These are phyloP conservation scores for Daubentonia madagascariensis DNA, from an alignment of 2,113 vertebrate species.

Conservation along the genomic window DNA sequence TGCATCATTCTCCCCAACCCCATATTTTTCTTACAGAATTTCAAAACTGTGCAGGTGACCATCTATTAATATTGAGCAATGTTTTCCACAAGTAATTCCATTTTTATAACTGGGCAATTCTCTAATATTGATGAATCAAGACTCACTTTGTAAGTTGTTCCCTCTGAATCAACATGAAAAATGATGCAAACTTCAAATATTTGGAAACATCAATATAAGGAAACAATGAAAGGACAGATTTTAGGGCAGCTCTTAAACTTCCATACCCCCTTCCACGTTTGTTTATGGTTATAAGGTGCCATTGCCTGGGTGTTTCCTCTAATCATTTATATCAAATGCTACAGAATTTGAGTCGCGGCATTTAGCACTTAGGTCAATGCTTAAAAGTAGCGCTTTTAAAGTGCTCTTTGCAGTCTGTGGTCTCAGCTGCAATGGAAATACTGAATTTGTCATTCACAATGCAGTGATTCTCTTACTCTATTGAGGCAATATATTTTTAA, in stretches of 20 bases:
- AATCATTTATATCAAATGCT: neutral
- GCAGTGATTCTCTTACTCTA: neutral
- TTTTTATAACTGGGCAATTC: neutral
- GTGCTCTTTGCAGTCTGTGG: neutral
- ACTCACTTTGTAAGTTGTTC: neutral
- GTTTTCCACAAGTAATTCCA: neutral
- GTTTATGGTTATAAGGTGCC: neutral
- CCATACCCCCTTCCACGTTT: rapidly evolving
- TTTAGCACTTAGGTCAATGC: neutral
- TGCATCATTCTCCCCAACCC: neutral
- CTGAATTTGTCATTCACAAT: neutral
- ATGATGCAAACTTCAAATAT: neutral
- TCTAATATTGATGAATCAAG: neutral
- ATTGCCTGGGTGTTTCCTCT: neutral
- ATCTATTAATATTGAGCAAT: neutral
- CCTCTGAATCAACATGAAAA: neutral
- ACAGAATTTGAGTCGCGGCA: neutral
- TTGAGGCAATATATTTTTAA: neutral
- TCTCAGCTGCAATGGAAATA: neutral
- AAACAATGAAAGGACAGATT: neutral
- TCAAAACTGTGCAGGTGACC: neutral
- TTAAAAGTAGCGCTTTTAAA: neutral
- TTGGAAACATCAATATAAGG: neutral
- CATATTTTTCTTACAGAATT: neutral
- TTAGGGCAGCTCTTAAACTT: neutral